Conservation (phyloP, 2,797 vertebrate species). For the Sebastes flavidus region DNA sequence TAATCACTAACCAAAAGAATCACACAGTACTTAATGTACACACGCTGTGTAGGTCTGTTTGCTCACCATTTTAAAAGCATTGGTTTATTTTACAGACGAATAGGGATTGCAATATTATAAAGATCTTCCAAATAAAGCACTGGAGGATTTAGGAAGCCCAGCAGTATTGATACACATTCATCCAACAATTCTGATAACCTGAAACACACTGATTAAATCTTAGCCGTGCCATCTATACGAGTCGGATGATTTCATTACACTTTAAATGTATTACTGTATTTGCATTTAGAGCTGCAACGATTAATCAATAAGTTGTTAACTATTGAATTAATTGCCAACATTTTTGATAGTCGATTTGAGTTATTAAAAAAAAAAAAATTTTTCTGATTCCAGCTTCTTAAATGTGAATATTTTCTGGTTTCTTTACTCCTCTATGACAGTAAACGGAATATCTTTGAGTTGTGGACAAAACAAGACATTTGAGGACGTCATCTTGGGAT, state of each 20-base stretch:
- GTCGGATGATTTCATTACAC: background rate
- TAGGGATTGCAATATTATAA: background rate
- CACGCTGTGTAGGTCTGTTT: background rate
- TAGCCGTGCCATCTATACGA: background rate
- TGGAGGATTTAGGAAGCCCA: background rate
- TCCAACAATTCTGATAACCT: background rate
- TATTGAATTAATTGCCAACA: fast-evolving
- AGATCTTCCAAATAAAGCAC: background rate
- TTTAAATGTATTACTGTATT: background rate
- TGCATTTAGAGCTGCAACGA: background rate
- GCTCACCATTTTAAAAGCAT: fast-evolving
- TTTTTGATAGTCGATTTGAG: no score
- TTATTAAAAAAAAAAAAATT: no score
- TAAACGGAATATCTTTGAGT: no score
- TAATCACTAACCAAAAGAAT: background rate
- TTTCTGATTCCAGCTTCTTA: fast-evolving
- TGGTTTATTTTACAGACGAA: no score
- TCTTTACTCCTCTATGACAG: no score
- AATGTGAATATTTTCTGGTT: no score
- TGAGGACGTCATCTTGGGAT: no score
- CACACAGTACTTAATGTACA: background rate
- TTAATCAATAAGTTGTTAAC: no score
- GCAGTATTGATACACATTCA: background rate
- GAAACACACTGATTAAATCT: background rate
- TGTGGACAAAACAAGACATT: no score